Conservation (phyloP, 2,888 invertebrate species). For the Conistra vaccinii region DNA sequence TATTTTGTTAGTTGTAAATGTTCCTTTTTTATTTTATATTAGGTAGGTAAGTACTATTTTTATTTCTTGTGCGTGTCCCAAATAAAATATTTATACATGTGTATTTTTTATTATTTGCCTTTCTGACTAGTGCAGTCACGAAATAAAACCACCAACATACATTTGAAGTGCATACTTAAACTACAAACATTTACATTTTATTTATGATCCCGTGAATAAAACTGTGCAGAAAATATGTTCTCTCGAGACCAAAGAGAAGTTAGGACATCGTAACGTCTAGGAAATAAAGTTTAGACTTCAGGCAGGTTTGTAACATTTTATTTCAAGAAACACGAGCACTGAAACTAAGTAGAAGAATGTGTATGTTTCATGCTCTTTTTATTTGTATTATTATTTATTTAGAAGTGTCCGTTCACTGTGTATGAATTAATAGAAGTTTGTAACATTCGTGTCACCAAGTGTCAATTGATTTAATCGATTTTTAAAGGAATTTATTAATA, state of each 20-base stretch:
- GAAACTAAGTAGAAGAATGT: background rate
- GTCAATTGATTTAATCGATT: no score
- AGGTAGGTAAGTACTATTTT: no score
- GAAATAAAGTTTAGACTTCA: constrained; percentile 26
- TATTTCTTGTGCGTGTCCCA: no score
- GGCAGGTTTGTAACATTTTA: background rate
- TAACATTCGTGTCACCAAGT: background rate
- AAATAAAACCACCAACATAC: constrained; percentile 5
- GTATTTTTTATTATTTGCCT: background rate
- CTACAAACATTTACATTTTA: constrained; percentile 29
- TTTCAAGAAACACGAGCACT: background rate
- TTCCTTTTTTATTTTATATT: no score
- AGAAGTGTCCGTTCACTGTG: background rate
- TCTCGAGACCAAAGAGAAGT: constrained; percentile 16
- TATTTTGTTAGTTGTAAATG: no score
- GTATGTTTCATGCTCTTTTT: background rate
- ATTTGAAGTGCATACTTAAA: constrained; percentile 9
- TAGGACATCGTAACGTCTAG: constrained; percentile 13
- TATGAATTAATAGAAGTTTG: background rate
- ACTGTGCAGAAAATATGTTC: constrained; percentile 17
- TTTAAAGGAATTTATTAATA: no score
- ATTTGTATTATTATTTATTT: background rate
- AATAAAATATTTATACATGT: no score
- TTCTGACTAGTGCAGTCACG: background rate
- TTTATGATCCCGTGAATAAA: constrained; percentile 29